phyloP scores from a whole-genome alignment of 2,888 invertebrate species.

The Melitaea athalia region DNA sequence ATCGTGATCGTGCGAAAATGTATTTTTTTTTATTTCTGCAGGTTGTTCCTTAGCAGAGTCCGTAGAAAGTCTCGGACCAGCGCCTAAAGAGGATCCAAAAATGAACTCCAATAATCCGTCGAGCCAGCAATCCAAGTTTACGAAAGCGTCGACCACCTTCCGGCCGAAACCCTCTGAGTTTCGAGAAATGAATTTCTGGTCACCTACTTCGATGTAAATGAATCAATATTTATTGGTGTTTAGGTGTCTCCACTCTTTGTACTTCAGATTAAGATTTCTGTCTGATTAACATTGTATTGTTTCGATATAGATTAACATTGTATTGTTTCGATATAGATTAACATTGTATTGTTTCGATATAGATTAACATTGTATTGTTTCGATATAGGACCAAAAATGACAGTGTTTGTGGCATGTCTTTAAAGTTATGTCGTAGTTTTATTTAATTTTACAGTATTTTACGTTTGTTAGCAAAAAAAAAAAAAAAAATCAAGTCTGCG shows the following conservation, averaged over 20 bases:
- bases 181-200: constrained; percentile 93
- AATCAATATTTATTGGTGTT: neutral
- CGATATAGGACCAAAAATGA: neutral
- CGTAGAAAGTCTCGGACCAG: constrained; percentile 73
- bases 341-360: no score
- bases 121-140: constrained; percentile 56
- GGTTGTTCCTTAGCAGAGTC: constrained; percentile 67
- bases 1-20: no score
- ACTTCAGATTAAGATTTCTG: neutral
- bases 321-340: neutral
- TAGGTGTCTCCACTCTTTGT: neutral
- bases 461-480: neutral
- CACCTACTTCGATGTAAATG: constrained; percentile 90
- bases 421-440: neutral
- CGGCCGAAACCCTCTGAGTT: constrained; percentile 87
- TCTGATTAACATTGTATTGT: neutral
- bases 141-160: constrained; percentile 58
- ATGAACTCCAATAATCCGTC: constrained; percentile 43
- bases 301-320: no score
- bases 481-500: neutral
- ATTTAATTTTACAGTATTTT: neutral
- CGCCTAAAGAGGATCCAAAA: constrained; percentile 56
- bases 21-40: constrained; percentile 41
- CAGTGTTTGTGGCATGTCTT: neutral
- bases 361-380: neutral